These are phyloP conservation scores for Zaprionus tsacasi DNA, from an alignment of 1,140 invertebrate species.

Conservation along the genomic window DNA sequence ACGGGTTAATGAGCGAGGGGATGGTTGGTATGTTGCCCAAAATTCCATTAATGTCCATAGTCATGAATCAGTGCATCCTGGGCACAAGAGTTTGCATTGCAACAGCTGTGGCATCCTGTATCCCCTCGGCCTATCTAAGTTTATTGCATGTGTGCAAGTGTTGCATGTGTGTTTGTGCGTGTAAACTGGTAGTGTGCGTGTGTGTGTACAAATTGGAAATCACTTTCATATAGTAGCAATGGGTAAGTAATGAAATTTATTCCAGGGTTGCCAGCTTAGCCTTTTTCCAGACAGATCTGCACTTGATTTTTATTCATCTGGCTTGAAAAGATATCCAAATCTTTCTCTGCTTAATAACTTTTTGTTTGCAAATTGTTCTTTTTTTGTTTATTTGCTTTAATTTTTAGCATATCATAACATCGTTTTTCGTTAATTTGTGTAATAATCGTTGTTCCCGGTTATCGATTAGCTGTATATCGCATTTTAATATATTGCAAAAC, in stretches of 20 bases:
- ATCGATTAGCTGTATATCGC: too few species aligned
- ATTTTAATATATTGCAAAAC: too few species aligned
- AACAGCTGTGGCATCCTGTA: conserved; percentile 9
- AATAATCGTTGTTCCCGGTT: too few species aligned
- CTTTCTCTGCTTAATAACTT: too few species aligned
- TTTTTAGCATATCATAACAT: too few species aligned
- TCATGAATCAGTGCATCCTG: conserved; percentile 64
- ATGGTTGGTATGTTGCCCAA: not conserved
- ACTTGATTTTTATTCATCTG: too few species aligned
- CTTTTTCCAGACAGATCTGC: too few species aligned
- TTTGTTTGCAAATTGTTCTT: too few species aligned
- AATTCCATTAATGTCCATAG: conserved; percentile 1
- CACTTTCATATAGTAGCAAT: not conserved
- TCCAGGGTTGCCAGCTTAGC: too few species aligned
- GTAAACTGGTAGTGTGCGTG: conserved; percentile 1
- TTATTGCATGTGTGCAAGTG: conserved; percentile 39
- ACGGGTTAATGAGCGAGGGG: not conserved
- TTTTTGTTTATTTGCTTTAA: too few species aligned
- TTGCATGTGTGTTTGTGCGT: conserved; percentile 11
- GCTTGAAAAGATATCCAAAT: too few species aligned
- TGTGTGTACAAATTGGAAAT: conserved; percentile 45
- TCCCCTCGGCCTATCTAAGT: conserved; percentile 9
- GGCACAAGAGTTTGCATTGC: conserved; percentile 31
- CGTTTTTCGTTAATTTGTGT: too few species aligned
- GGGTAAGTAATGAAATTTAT: not conserved